Conservation (phyloP, 2,113 vertebrate species). For the Oncorhynchus nerka region DNA sequence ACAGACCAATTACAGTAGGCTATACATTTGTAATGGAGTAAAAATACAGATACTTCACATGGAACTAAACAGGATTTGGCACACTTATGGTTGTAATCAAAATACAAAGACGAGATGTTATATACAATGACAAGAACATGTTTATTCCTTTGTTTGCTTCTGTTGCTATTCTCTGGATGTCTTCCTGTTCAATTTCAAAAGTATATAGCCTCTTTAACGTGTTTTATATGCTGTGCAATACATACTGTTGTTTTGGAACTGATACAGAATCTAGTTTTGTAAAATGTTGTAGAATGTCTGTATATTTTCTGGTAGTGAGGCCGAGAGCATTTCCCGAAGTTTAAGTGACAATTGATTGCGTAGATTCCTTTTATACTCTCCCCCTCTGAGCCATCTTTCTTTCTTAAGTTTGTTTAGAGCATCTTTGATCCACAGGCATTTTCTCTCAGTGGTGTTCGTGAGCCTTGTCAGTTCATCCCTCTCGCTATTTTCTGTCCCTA, state of each 20-base stretch:
- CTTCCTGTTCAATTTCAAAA: no score
- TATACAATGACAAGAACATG: background rate
- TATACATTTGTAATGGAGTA: background rate
- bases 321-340: constrained; percentile 55
- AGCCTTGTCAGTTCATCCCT: constrained; percentile 57
- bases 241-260: constrained; percentile 9
- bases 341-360: constrained; percentile 65
- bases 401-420: constrained; percentile 66
- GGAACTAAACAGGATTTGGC: background rate
- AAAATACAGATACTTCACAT: background rate
- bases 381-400: constrained; percentile 62
- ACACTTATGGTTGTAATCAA: no score
- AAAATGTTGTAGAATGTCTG: constrained; percentile 34
- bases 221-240: background rate
- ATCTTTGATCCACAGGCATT: constrained; percentile 68
- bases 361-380: constrained; percentile 56
- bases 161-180: no score
- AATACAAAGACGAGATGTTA: background rate
- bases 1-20: background rate
- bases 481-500: constrained; percentile 50
- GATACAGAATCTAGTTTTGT: constrained; percentile 15
- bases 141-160: background rate
- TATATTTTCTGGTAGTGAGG: constrained; percentile 28
- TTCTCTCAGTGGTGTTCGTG: constrained; percentile 58
- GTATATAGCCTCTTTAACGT: background rate